phyloP scores from a whole-genome alignment of 2,113 vertebrate species.

The Neoarius graeffei region DNA sequence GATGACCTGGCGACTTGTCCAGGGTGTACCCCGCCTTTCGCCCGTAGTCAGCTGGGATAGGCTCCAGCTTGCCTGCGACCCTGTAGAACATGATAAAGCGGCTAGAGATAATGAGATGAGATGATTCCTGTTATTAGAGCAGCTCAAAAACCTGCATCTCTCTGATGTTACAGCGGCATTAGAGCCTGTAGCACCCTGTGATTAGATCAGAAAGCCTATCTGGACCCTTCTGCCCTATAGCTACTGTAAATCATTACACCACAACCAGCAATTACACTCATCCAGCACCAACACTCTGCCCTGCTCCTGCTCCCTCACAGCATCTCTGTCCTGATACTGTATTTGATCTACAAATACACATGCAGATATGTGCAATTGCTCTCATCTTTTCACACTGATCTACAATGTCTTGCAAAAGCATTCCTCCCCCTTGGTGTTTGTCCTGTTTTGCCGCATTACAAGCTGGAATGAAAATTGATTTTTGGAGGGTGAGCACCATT shows the following conservation, averaged over 20 bases:
- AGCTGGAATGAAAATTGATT: no score
- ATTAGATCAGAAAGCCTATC: conserved; percentile 22
- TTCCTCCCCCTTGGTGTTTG: no score
- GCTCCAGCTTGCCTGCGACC: no score
- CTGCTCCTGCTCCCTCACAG: not conserved
- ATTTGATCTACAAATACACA: not conserved
- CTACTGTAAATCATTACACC: conserved; percentile 2
- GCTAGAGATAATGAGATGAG: no score
- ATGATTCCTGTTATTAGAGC: not conserved
- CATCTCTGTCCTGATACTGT: not conserved
- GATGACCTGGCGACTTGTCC: no score
- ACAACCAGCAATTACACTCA: conserved; percentile 19
- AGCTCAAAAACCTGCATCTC: not conserved
- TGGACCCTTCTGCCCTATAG: not conserved
- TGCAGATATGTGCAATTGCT: not conserved
- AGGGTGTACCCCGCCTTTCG: no score
- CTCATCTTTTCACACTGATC: not conserved
- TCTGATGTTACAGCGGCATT: conserved; percentile 24
- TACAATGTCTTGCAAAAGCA: no score
- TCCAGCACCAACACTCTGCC: not conserved
- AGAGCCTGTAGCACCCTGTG: not conserved
- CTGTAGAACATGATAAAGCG: no score
- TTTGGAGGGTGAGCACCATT: no score
- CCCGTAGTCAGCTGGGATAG: no score
- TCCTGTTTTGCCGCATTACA: no score